Evolutionary conservation across 1,140 invertebrate species (phyloP), one percentile per base, ranked within the genome.

Genomic region (Drosophila subpulchrella): DNA sequence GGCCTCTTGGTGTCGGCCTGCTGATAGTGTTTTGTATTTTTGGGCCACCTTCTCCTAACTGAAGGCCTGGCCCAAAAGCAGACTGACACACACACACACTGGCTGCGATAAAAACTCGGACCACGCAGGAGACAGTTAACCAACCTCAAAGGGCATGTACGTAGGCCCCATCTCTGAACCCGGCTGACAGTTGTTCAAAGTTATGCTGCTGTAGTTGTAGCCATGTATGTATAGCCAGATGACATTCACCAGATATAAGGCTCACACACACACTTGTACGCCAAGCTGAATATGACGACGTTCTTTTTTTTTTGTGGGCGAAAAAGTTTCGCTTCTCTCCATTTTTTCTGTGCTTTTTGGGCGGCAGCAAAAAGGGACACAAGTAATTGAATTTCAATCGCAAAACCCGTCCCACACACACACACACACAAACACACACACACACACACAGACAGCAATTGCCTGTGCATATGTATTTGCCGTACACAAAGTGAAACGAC

Each of bases 351-450:
- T 55, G 12, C 47, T 48, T 75, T 81, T 82, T 71, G 75, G 54
- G 65, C 61, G 56, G 48, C 73, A 51, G 63, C 75, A 88, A 88
- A 88, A 88, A 88, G 77, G 65, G 85, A 88, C 84, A 88, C 84
- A 89, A 81, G 84, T 88, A 88, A 88, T 88, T 88, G 84, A 88
- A 88, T 88, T 88, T 88, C 84, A 88, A 88, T 88, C 84, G 85
- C 84, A 79, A 78, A 68, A 56, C 66, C 65, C 72, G 55, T 72
- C 46, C 32, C 61, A 44, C 15, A 34, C 36, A 57, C 34, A 38
- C 48, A 17, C 39, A 38, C 24, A 66, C 27, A 58, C n/a, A 70
- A 48, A 63, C 54, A 71, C 60, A 75, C 34, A 36, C 36, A 51
- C 42, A 56, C 44, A 54, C 38, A 62, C 57, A 70, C 36, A 24